Base-by-base conservation (phyloP, 2,797 vertebrate species). In the Tympanoctomys barrerae region DNA sequence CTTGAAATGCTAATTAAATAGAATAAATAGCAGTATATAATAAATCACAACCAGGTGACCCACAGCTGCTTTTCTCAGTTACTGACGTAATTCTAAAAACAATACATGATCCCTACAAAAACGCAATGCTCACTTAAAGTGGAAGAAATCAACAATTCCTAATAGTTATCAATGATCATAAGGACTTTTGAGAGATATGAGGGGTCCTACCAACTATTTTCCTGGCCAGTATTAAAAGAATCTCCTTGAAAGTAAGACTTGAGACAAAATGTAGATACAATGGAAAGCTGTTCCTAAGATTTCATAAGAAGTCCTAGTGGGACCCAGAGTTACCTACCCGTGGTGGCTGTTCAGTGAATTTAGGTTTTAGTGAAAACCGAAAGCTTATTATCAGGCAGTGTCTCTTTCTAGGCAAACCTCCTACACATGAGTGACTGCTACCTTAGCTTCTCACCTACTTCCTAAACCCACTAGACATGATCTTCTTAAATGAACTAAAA, bases 51-150 rank as follows among this genome's bases (percentile, higher is more conserved):
- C n/a, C 36, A 81, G 86, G 68, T 46, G 46, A 22, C 77, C 36
- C 80, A 66, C 78, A 59, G 88, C 52, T 77, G 54, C 9, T 79
- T 82, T 68, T 93, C 70, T 80, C 21, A 95, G 93, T 89, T 85
- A 71, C 31, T 91, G 36, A n/a, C 57, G 22, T 21, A 75, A 75
- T 93, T 92, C 66, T 94, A 70, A 92, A 93, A 95, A 54, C 5
- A 83, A 75, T 75, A 2, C 26, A 83, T 26, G 68, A 54, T 92
- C 82, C 70, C 91, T 94, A 96, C n/a, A 86, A 92, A 94, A 75
- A 93, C 92, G 19, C 18, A 68, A 49, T 64, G 19, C 10, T 87
- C 85, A 68, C 42, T 93, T 36, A 89, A 77, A 31, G 36, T 88
- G 5, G 2, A 91, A 93, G 33, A 61, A 91, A 89, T 91, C 80